Evolutionary conservation across 92 coral and sea anemone species (phyloP).

Genomic region (Porites divaricata): DNA sequence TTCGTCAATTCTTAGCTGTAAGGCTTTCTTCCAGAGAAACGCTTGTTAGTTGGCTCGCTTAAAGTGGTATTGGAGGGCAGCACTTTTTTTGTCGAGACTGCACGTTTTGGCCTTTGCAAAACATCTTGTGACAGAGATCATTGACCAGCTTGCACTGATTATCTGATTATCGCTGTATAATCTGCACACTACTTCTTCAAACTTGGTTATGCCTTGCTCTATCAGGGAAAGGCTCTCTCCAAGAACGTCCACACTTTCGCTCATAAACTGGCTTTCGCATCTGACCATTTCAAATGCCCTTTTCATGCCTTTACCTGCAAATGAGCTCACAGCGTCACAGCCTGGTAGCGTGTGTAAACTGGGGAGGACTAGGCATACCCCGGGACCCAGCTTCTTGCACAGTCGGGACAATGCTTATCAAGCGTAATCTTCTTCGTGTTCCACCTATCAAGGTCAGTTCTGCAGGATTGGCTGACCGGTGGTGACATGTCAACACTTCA

Average conservation of each 20-base stretch:
- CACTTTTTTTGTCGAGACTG: slow-evolving; percentile 55
- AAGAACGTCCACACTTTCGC: slow-evolving; percentile 19
- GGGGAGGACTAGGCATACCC: no score
- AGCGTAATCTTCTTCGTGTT: background rate
- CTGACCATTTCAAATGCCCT: slow-evolving; percentile 4
- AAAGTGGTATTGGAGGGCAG: slow-evolving; percentile 49
- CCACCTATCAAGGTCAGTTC: slow-evolving; percentile 33
- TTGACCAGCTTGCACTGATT: slow-evolving; percentile 32
- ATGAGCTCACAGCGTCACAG: no score
- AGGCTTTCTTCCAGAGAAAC: no score
- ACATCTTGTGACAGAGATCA: no score
- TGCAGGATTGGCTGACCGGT: slow-evolving; percentile 42
- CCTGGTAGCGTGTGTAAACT: no score
- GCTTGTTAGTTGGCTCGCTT: slow-evolving; percentile 40
- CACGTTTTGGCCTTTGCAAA: no score
- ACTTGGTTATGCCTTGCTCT: slow-evolving; percentile 20
- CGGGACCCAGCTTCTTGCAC: no score
- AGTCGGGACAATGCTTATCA: no score
- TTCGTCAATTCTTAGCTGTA: no score
- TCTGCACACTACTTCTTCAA: slow-evolving; percentile 8
- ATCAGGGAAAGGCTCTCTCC: slow-evolving; percentile 50
- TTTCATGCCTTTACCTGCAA: background rate
- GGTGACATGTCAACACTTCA: slow-evolving; percentile 49
- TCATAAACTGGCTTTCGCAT: background rate
- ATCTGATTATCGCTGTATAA: background rate